A percentile compares a stretch with the other conserved stretches of the same genome.
phyloP scores from a whole-genome alignment of 2,113 vertebrate species.

The Tyto alba region DNA sequence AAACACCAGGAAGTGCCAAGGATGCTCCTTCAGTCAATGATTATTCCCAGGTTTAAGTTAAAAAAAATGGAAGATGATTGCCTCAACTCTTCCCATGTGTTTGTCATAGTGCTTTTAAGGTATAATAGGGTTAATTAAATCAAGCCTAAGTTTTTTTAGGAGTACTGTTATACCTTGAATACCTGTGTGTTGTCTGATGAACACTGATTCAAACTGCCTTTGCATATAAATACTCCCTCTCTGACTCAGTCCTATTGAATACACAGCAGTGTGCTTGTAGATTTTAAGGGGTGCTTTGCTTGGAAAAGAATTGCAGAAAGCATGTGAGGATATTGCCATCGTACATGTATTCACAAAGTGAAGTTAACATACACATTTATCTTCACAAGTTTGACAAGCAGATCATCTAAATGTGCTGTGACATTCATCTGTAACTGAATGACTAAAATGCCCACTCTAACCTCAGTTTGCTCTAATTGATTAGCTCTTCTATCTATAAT shows the following conservation, averaged over 20 bases:
- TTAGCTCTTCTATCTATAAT: neutral
- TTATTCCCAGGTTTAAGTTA: neutral
- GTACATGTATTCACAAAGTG: neutral
- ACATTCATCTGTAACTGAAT: neutral
- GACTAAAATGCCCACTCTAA: constrained; percentile 1
- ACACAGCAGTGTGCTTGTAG: neutral
- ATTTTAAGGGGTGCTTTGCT: neutral
- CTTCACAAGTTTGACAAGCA: neutral
- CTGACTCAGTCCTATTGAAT: neutral
- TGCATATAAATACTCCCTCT: neutral
- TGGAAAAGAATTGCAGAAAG: neutral
- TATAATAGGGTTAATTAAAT: neutral
- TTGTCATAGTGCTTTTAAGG: neutral
- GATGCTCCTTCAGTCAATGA: neutral
- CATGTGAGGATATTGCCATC: neutral
- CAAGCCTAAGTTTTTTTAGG: neutral
- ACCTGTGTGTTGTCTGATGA: neutral
- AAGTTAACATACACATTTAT: neutral
- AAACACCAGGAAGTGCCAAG: neutral
- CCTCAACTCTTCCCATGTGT: neutral
- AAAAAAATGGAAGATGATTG: neutral
- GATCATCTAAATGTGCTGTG: neutral
- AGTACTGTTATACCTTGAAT: neutral
- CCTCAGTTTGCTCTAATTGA: constrained; percentile 20
- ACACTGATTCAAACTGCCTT: neutral